phyloP scores from a whole-genome alignment of 2,888 invertebrate genomes.

The Epistrophella euchroma region DNA sequence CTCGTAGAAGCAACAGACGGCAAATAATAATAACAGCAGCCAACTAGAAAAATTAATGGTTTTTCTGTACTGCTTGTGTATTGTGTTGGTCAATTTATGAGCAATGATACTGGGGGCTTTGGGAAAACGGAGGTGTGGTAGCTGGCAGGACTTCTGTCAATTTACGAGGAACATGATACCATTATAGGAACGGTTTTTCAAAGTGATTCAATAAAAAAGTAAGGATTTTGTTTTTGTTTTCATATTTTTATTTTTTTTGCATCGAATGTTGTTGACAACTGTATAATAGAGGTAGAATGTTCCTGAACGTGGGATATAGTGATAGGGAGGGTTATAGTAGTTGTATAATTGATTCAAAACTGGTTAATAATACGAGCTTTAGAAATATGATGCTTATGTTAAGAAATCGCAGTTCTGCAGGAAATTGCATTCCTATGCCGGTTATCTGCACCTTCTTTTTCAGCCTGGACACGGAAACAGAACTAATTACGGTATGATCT shows the following conservation, averaged over 20 bases:
- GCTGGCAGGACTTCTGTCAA: slow-evolving; percentile 23
- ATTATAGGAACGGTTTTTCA: slow-evolving; percentile 11
- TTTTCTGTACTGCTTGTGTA: slow-evolving; percentile 52
- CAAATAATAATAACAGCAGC: slow-evolving; percentile 74
- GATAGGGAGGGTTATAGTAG: neutral
- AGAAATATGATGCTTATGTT: no score
- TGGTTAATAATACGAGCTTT: no score
- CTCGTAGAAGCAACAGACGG: slow-evolving; percentile 71
- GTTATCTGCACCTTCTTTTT: no score
- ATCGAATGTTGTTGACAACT: neutral
- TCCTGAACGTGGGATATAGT: neutral
- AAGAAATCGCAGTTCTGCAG: no score
- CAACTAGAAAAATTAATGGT: slow-evolving; percentile 74
- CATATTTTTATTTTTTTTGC: neutral
- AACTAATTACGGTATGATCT: no score
- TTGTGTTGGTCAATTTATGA: slow-evolving; percentile 69
- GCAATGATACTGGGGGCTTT: slow-evolving; percentile 38
- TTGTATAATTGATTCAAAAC: neutral
- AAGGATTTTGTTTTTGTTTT: neutral
- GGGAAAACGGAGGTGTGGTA: neutral
- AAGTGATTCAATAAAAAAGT: slow-evolving; percentile 44
- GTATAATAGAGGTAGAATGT: neutral
- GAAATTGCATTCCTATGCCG: no score
- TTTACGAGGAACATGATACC: slow-evolving; percentile 36
- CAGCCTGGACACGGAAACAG: no score